Evolutionary conservation across 2,113 vertebrate genomes (phyloP), one percentile per base, ranked within the genome.

Genomic region (Zingel zingel): DNA sequence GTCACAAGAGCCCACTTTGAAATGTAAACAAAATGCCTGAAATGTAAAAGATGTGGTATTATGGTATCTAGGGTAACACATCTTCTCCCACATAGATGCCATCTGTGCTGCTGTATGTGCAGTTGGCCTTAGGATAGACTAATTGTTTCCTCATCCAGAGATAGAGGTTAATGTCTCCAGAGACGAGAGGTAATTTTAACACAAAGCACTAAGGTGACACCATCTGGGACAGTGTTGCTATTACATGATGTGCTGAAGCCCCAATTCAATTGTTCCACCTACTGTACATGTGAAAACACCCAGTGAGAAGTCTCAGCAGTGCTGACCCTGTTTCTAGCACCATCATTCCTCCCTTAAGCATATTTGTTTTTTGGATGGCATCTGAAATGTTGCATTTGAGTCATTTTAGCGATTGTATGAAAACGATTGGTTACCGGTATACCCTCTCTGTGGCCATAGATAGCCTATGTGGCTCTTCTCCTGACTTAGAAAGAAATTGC

Each of bases 201-300:
- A 79, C 84, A 75, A 77, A 87, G 74, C 66, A 6, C 83, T 65
- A 50, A 84, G 74, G 87, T 85, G 92, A 93, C 92, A 83, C 88
- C 89, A 45, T 83, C 84, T 83, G 92, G 89, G 47, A 61, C 48
- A 1, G 7, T 8, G 73, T 4, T 85, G 90, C 70, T 73, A 91
- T 43, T 89, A 59, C 91, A 90, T 4, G 0, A 56, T 33, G 62
- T 53, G 39, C 64, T 79, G 14, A 33, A 21, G 48, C 4, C 50
- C 64, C 48, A 71, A 58, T 58, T 43, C 6, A 43, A 50, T 74
- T 27, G 33, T 62, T 19, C 65, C 79, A 76, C 70, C 68, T 63
- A 27, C 61, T 62, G 64, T 48, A 16, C 61, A 76, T 62, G 58
- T 64, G 36, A 66, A 36, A 75, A 59, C 9, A 58, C 57, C 33